A percentile compares a stretch with the other conserved stretches of the same genome.
phyloP scores from a whole-genome alignment of 2,797 vertebrate species.

The Mareca strepera region DNA sequence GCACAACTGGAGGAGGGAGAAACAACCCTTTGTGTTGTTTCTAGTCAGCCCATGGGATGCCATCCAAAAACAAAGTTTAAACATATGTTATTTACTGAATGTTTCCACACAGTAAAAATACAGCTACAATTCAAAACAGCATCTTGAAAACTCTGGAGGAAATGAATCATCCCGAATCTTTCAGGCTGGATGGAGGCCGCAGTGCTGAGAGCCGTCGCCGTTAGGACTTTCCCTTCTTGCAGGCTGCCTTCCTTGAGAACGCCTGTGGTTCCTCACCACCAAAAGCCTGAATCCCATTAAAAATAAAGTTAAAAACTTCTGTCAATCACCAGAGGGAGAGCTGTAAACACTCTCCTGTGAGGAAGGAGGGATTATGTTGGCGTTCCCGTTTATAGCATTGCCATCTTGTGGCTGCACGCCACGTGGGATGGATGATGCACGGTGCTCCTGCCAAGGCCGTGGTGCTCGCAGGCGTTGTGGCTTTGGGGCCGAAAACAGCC shows the following conservation, averaged over 20 bases:
- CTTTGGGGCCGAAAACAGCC: neutral
- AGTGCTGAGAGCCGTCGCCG: neutral
- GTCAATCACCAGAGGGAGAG: neutral
- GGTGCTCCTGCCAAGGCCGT: neutral
- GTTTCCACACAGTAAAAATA: conserved; percentile 58
- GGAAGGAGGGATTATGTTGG: neutral
- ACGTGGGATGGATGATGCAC: neutral
- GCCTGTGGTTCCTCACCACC: neutral
- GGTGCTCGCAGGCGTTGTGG: neutral
- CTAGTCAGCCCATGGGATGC: neutral
- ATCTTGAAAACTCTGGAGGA: conserved; percentile 8
- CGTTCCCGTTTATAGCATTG: neutral
- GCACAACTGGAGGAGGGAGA: neutral
- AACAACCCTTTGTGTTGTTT: neutral
- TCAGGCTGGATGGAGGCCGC: neutral
- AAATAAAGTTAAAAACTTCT: neutral
- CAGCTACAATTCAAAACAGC: conserved; percentile 41
- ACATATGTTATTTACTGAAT: conserved; percentile 52
- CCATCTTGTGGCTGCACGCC: neutral
- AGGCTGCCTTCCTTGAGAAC: neutral
- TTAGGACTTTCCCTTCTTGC: neutral
- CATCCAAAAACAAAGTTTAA: conserved; percentile 44
- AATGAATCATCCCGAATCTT: conserved; percentile 13
- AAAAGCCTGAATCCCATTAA: neutral
- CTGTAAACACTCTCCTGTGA: neutral